Conservation (phyloP, 2,888 invertebrate genomes). For the Ommatoiulus sabulosus region DNA sequence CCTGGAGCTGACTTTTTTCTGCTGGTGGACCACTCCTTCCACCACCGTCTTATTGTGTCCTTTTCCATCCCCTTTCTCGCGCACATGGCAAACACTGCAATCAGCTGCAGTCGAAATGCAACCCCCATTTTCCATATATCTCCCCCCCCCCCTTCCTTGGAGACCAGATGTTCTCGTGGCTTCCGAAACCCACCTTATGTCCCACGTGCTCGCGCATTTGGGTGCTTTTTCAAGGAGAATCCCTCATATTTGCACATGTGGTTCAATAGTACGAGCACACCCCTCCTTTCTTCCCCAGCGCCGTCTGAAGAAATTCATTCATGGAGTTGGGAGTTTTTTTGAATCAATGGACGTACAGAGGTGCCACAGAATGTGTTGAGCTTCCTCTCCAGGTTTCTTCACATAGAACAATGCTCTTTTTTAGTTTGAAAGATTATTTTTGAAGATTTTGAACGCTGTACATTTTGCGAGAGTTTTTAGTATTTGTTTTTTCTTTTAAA, state of each 20-base stretch:
- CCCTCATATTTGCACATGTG: conserved; percentile 25
- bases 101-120: conserved; percentile 14
- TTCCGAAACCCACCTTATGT: conserved; percentile 16
- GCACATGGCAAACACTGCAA: conserved; percentile 22
- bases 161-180: conserved; percentile 4
- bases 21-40: conserved; percentile 4
- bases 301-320: conserved; percentile 23
- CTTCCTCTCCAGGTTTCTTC: no score
- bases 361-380: not conserved
- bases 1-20: not conserved
- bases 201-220: conserved; percentile 7
- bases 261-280: not conserved
- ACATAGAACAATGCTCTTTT: no score
- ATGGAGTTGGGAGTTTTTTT: conserved; percentile 18
- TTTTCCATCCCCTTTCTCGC: not conserved
- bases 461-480: no score
- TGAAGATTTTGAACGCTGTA: no score
- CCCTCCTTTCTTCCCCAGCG: not conserved
- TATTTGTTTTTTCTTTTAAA: no score
- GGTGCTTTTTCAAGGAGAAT: not conserved
- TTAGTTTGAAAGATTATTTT: no score
- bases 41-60: conserved; percentile 34
- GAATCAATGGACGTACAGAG: conserved; percentile 2
- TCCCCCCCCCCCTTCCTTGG: not conserved
- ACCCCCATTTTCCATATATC: conserved; percentile 26